Evolutionary conservation across 2,113 vertebrate genomes (phyloP).

Genomic region (Seriola aureovittata): DNA sequence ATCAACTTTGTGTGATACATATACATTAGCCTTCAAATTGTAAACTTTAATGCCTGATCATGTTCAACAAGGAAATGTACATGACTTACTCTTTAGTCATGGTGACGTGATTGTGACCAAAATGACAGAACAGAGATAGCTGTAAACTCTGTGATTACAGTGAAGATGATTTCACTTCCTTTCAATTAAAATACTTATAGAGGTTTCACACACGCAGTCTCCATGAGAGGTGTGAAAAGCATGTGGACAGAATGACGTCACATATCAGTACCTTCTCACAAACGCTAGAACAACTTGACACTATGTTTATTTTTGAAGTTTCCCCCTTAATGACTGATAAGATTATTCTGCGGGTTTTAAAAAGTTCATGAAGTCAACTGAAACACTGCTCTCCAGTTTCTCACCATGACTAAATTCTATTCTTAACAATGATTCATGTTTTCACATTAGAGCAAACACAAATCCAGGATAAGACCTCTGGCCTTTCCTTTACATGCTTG

Average conservation of each 20-base stretch:
- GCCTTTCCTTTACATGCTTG: slow-evolving; percentile 24
- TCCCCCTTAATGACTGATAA: not conserved
- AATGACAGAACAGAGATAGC: too few species aligned
- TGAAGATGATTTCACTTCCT: not conserved
- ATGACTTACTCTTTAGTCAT: not conserved
- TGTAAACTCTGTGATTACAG: too few species aligned
- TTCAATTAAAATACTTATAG: not conserved
- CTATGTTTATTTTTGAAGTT: not conserved
- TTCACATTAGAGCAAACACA: slow-evolving; percentile 1
- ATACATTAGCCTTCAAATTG: not conserved
- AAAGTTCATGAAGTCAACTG: not conserved
- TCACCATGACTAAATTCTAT: not conserved
- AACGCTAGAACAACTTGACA: not conserved
- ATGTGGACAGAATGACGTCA: not conserved
- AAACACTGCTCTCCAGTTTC: slow-evolving; percentile 9
- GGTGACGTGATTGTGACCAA: too few species aligned
- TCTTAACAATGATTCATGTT: slow-evolving; percentile 20
- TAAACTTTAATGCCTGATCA: not conserved
- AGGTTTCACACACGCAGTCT: not conserved
- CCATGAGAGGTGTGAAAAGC: not conserved
- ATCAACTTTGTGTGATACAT: not conserved
- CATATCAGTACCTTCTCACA: not conserved
- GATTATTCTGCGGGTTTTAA: not conserved
- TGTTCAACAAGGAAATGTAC: not conserved
- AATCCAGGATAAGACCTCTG: slow-evolving; percentile 10